Conservation (phyloP, 2,797 vertebrate genomes). For the Spinus olivaceus region DNA sequence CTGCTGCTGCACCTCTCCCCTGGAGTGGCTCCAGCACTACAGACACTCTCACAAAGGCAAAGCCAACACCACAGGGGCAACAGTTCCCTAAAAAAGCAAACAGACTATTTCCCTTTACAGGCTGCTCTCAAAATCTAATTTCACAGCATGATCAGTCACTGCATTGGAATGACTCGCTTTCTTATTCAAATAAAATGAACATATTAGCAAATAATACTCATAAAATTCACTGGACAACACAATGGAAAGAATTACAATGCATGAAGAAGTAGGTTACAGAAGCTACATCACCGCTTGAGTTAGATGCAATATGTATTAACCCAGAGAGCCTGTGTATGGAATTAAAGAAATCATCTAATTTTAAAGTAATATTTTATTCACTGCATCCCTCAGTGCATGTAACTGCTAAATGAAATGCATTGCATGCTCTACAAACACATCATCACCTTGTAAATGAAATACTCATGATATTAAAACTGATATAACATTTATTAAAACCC, state of each 20-base stretch:
- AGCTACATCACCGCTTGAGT: conserved; percentile 22
- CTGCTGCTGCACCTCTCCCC: background rate
- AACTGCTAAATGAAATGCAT: conserved; percentile 67
- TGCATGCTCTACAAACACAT: conserved; percentile 62
- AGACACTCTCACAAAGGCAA: background rate
- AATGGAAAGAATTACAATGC: conserved; percentile 35
- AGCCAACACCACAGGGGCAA: background rate
- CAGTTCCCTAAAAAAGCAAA: background rate
- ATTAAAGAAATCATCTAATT: conserved; percentile 67
- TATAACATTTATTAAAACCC: conserved; percentile 68
- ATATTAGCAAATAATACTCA: conserved; percentile 39
- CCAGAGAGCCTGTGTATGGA: conserved; percentile 13
- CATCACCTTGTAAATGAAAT: conserved; percentile 68
- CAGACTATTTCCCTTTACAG: conserved; percentile 7
- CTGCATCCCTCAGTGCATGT: conserved; percentile 62
- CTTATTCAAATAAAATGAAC: conserved; percentile 39
- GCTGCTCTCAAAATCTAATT: conserved; percentile 44
- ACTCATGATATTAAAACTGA: conserved; percentile 64
- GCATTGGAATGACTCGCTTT: conserved; percentile 19
- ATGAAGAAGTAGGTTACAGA: conserved; percentile 48
- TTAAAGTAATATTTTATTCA: conserved; percentile 69
- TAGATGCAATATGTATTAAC: conserved; percentile 56
- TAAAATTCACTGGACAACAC: conserved; percentile 49
- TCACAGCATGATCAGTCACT: conserved; percentile 48
- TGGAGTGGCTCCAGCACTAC: background rate